phyloP scores from a whole-genome alignment of 2,888 invertebrate species.

The Adelognathus sp. region DNA sequence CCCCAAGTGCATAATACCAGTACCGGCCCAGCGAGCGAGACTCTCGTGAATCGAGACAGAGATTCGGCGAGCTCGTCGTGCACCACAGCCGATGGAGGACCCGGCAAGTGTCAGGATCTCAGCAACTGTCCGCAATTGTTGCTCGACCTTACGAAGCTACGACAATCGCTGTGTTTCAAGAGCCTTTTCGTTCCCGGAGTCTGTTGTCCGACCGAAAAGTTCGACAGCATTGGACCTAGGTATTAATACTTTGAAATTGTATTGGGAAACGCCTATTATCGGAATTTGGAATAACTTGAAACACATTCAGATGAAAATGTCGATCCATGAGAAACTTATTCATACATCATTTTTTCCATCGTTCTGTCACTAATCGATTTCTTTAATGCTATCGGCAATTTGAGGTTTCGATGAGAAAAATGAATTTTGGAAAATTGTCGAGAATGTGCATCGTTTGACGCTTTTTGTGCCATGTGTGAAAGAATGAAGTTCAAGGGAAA shows the following conservation, averaged over 20 bases:
- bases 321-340: too few relatives aligned
- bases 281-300: not conserved
- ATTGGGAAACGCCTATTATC: not conserved
- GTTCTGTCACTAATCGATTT: too few relatives aligned
- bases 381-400: too few relatives aligned
- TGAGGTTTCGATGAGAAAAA: too few relatives aligned
- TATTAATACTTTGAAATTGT: constrained; percentile 18
- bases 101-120: constrained; percentile 93
- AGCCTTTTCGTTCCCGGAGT: constrained; percentile 95
- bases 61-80: constrained; percentile 85
- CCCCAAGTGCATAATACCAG: constrained; percentile 58
- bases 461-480: too few relatives aligned
- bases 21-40: constrained; percentile 77
- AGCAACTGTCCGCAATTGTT: constrained; percentile 94
- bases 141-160: constrained; percentile 89
- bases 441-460: too few relatives aligned
- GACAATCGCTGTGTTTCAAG: constrained; percentile 95
- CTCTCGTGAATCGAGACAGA: constrained; percentile 81
- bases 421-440: too few relatives aligned
- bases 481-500: too few relatives aligned
- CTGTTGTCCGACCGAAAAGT: constrained; percentile 87
- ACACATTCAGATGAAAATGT: too few relatives aligned
- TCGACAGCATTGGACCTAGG: constrained; percentile 50
- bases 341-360: too few relatives aligned
- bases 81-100: constrained; percentile 90